Conservation (phyloP, 2,888 invertebrate species). For the Drepanosiphum platanoidis region DNA sequence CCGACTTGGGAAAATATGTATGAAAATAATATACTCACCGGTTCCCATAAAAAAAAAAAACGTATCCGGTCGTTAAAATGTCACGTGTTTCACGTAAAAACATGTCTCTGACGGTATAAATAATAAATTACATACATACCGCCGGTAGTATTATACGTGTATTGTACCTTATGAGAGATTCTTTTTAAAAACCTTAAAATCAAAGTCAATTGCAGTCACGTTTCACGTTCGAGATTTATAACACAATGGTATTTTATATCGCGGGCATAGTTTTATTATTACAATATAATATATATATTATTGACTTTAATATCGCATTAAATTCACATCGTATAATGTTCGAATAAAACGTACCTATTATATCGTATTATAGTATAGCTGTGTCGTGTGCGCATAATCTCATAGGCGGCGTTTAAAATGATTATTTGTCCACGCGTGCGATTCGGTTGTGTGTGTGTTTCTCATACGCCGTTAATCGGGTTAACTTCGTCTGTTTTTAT, state of each 20-base stretch:
- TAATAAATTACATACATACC: conserved; percentile 34
- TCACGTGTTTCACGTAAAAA: conserved; percentile 49
- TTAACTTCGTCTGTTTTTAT: no score
- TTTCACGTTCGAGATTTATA: conserved; percentile 14
- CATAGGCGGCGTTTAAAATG: not conserved
- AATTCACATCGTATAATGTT: not conserved
- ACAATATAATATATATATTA: no score
- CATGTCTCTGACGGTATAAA: conserved; percentile 7
- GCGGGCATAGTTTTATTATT: conserved; percentile 10
- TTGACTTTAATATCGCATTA: not conserved
- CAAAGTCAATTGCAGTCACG: conserved; percentile 1
- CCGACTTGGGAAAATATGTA: conserved; percentile 25
- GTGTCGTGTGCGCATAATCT: no score
- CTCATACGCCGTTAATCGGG: no score
- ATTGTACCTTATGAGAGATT: conserved; percentile 30
- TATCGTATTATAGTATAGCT: not conserved
- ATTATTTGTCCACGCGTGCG: not conserved
- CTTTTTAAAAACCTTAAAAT: conserved; percentile 20
- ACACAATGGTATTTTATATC: not conserved
- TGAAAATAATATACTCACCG: conserved; percentile 1
- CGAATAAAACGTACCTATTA: not conserved
- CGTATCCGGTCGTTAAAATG: conserved; percentile 59
- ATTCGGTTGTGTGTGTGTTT: no score
- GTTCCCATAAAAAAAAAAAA: conserved; percentile 50
- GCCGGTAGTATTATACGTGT: no score